Conservation (phyloP, 2,888 invertebrate genomes). For the Prosopocoilus inquinatus region DNA sequence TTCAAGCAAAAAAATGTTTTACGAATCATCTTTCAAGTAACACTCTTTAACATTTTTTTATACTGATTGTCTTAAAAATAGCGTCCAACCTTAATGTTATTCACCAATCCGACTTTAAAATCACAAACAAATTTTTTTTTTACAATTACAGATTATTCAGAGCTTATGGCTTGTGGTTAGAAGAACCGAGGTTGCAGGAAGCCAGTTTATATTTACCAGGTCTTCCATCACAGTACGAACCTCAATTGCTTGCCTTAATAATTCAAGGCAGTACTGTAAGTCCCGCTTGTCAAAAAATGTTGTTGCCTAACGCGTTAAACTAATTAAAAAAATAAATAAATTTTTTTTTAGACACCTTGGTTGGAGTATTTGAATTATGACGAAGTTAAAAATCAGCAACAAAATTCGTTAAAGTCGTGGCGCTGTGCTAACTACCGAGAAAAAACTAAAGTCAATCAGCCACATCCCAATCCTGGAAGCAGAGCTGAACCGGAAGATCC, state of each 20-base stretch:
- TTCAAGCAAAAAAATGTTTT: conserved; percentile 36
- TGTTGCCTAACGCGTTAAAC: background rate
- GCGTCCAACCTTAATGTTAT: background rate
- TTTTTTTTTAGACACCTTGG: conserved; percentile 59
- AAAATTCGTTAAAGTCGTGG: conserved; percentile 57
- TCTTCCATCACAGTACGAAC: conserved; percentile 72
- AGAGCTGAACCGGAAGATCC: conserved; percentile 50
- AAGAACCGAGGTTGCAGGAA: conserved; percentile 73
- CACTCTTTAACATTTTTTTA: conserved; percentile 5
- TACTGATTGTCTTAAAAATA: background rate
- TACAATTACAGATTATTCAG: conserved; percentile 55
- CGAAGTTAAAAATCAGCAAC: conserved; percentile 55
- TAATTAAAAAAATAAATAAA: conserved; percentile 1
- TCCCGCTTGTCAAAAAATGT: conserved; percentile 1
- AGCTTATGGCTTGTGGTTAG: conserved; percentile 72
- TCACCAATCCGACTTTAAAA: background rate
- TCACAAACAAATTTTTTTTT: background rate
- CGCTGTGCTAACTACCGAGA: conserved; percentile 54
- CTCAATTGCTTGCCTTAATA: conserved; percentile 61
- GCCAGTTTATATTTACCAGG: conserved; percentile 63
- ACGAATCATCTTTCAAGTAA: conserved; percentile 47
- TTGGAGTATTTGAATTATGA: conserved; percentile 64
- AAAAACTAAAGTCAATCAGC: conserved; percentile 43
- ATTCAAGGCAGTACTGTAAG: conserved; percentile 60
- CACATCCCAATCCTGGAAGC: conserved; percentile 40